Evolutionary conservation across 2,888 invertebrate genomes (phyloP).

Genomic region (Morpho helenor): DNA sequence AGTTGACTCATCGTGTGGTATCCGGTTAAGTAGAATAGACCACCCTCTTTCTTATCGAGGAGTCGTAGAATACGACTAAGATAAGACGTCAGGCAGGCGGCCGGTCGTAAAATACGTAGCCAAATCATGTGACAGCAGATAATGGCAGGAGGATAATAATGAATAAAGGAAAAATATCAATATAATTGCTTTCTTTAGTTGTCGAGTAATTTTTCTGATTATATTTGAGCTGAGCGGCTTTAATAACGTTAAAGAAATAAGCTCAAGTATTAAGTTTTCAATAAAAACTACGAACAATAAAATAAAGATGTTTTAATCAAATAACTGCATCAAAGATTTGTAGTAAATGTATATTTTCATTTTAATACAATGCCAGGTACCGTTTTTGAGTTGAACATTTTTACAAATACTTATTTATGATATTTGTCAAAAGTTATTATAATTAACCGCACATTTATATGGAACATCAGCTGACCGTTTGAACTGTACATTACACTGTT

Average conservation of each 20-base stretch:
- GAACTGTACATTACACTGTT: conserved; percentile 50
- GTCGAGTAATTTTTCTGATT: no score
- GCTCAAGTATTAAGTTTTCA: conserved; percentile 63
- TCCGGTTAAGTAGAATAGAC: no score
- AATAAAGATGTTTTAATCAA: conserved; percentile 37
- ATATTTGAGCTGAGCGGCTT: conserved; percentile 19
- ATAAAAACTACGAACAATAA: conserved; percentile 41
- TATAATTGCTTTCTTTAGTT: no score
- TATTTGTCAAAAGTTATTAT: conserved; percentile 56
- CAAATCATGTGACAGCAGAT: no score
- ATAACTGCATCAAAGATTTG: conserved; percentile 68
- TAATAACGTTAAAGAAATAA: conserved; percentile 36
- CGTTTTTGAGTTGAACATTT: conserved; percentile 68
- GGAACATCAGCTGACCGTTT: conserved; percentile 45
- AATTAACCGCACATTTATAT: conserved; percentile 40
- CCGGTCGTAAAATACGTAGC: no score
- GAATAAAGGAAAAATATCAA: no score
- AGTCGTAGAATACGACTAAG: no score
- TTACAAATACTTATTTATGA: conserved; percentile 54
- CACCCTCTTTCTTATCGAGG: no score
- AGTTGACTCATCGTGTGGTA: no score
- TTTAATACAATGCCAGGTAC: conserved; percentile 76
- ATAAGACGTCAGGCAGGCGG: no score
- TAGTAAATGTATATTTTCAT: conserved; percentile 75
- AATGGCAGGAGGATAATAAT: no score